Conservation (phyloP, 2,888 invertebrate genomes). For the Oxyteleia sp. region DNA sequence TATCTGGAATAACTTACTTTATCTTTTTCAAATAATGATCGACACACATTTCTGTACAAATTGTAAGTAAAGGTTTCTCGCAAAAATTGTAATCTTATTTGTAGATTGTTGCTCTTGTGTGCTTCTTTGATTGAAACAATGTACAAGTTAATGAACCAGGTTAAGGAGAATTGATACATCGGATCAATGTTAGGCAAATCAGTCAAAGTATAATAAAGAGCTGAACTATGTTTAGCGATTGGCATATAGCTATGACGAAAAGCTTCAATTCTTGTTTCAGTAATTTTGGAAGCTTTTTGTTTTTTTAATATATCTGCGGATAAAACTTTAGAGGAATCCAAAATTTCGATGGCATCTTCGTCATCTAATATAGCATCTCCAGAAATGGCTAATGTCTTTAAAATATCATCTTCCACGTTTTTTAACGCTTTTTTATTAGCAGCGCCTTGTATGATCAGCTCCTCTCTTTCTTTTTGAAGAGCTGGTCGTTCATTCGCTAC, state of each 20-base stretch:
- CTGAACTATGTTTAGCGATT: slow-evolving; percentile 93
- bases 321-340: slow-evolving; percentile 94
- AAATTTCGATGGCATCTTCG: slow-evolving; percentile 95
- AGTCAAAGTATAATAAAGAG: slow-evolving; percentile 94
- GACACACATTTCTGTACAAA: slow-evolving; percentile 93
- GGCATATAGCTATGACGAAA: slow-evolving; percentile 92
- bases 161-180: slow-evolving; percentile 96
- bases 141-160: slow-evolving; percentile 95
- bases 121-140: slow-evolving; percentile 93
- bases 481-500: slow-evolving; percentile 95
- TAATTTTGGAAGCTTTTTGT: slow-evolving; percentile 93
- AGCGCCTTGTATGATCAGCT: slow-evolving; percentile 93
- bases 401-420: slow-evolving; percentile 95
- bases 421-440: slow-evolving; percentile 94
- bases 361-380: slow-evolving; percentile 97
- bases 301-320: slow-evolving; percentile 95
- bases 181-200: slow-evolving; percentile 95
- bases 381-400: slow-evolving; percentile 93
- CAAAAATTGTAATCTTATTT: slow-evolving; percentile 91
- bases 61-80: slow-evolving; percentile 93
- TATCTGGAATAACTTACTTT: slow-evolving; percentile 88
- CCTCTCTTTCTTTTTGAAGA: slow-evolving; percentile 93
- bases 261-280: slow-evolving; percentile 92
- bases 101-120: slow-evolving; percentile 91
- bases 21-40: slow-evolving; percentile 95